phyloP scores from a whole-genome alignment of 2,113 vertebrate species.

The Crotalus helleri region DNA sequence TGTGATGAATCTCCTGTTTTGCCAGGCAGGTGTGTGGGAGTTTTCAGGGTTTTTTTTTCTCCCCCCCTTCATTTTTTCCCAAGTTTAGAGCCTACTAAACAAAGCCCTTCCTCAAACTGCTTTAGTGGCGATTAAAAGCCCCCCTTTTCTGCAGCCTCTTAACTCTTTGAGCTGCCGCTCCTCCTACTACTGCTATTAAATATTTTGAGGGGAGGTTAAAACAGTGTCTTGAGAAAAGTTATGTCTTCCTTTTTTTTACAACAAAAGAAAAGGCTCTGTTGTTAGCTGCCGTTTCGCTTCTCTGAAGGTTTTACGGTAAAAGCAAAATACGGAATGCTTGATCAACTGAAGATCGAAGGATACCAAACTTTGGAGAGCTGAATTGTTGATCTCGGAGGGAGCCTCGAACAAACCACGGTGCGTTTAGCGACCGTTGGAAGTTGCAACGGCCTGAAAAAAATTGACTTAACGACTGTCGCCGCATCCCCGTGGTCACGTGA shows the following conservation, averaged over 20 bases:
- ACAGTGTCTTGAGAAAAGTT: no score
- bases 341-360: not conserved
- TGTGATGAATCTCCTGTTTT: constrained; percentile 20
- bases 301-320: not conserved
- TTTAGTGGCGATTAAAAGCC: not conserved
- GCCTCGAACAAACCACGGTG: no score
- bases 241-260: not conserved
- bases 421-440: no score
- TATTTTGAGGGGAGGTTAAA: not conserved
- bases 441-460: no score
- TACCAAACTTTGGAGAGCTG: no score
- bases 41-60: not conserved
- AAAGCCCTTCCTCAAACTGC: not conserved
- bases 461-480: no score
- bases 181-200: no score
- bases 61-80: not conserved
- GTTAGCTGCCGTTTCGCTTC: not conserved
- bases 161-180: no score
- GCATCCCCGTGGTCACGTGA: no score
- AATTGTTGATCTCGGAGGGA: not conserved
- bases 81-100: not conserved
- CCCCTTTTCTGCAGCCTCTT: no score
- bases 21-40: not conserved
- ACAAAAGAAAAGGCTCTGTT: not conserved
- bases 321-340: not conserved